Percentiles rank a stretch among this genome's conserved stretches.
Conservation (phyloP, 2,888 invertebrate genomes). For the Drosophila formosana region DNA sequence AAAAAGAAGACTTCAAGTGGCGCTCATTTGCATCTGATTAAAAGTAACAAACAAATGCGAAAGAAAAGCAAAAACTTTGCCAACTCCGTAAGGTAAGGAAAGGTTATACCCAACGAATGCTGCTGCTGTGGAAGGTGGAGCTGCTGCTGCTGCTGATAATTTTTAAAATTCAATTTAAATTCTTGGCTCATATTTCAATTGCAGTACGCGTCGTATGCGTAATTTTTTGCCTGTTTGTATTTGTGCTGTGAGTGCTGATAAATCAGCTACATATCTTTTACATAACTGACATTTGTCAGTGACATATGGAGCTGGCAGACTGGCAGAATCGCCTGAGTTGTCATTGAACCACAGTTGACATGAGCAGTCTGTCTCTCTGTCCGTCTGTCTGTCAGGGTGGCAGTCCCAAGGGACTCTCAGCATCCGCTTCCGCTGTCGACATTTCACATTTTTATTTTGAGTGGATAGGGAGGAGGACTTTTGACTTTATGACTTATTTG, state of each 20-base stretch:
- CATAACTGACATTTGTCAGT: conserved; percentile 74
- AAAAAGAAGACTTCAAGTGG: conserved; percentile 46
- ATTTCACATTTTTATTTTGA: conserved; percentile 15
- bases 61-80: conserved; percentile 34
- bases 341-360: conserved; percentile 65
- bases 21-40: conserved; percentile 76
- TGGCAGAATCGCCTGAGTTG: conserved; percentile 41
- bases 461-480: not conserved
- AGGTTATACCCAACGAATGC: not conserved
- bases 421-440: conserved; percentile 29
- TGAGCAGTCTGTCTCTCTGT: conserved; percentile 7
- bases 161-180: conserved; percentile 69
- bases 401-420: conserved; percentile 42
- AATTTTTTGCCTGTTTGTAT: conserved; percentile 39
- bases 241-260: conserved; percentile 46
- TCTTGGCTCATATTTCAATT: conserved; percentile 68
- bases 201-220: conserved; percentile 43
- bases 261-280: conserved; percentile 70
- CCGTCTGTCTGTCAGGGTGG: conserved; percentile 21
- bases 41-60: conserved; percentile 54
- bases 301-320: conserved; percentile 48
- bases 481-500: conserved; percentile 58
- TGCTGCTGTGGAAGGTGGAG: not conserved
- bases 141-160: conserved; percentile 46
- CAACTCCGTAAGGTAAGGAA: conserved; percentile 6